phyloP scores from a whole-genome alignment of 2,888 invertebrate species.

The Bellardia bayeri region DNA sequence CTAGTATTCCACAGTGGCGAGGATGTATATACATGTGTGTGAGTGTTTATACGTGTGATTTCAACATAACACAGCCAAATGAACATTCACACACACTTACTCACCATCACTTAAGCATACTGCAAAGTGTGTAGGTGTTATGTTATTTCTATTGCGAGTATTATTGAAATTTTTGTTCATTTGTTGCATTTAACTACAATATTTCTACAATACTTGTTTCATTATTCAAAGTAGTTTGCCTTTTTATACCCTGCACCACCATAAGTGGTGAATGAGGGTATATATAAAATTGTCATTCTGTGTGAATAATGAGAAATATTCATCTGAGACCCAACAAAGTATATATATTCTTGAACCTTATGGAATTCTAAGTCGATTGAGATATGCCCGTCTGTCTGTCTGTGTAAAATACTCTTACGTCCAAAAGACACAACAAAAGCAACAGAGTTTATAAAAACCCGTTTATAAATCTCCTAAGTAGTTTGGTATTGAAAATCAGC shows the following conservation, averaged over 20 bases:
- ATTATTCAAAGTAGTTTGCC: constrained; percentile 43
- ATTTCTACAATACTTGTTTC: background rate
- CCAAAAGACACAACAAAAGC: too few species aligned
- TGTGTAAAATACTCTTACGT: too few species aligned
- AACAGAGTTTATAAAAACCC: too few species aligned
- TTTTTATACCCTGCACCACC: background rate
- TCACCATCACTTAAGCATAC: background rate
- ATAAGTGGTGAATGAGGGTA: too few species aligned
- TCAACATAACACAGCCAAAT: constrained; percentile 7
- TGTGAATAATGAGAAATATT: too few species aligned
- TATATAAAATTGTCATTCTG: too few species aligned
- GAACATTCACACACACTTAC: background rate
- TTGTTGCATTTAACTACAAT: constrained; percentile 54
- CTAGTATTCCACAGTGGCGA: background rate
- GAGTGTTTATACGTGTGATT: constrained; percentile 1
- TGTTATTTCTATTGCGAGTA: constrained; percentile 1
- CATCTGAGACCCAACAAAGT: too few species aligned
- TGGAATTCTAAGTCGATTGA: too few species aligned
- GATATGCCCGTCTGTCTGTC: too few species aligned
- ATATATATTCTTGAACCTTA: too few species aligned
- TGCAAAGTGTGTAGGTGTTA: constrained; percentile 32
- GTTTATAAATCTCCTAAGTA: too few species aligned
- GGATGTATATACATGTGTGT: background rate
- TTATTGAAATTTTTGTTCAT: constrained; percentile 38
- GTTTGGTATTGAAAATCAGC: too few species aligned